These are phyloP conservation scores for Drosophila aldrichi DNA, from an alignment of 2,888 invertebrate genomes.

Conservation along the genomic window DNA sequence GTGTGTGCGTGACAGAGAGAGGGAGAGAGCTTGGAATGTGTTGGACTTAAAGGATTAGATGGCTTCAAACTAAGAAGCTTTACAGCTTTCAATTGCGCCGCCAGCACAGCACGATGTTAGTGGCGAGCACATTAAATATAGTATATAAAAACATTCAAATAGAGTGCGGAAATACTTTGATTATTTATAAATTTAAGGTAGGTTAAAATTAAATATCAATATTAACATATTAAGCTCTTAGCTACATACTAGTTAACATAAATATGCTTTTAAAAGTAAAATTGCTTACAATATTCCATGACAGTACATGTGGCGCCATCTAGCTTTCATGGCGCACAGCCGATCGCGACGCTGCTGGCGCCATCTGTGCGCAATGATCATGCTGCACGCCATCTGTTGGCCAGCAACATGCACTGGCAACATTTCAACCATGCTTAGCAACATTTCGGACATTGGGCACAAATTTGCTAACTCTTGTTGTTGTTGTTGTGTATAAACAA, in stretches of 20 bases:
- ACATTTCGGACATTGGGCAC: slow-evolving; percentile 39
- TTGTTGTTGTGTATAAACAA: slow-evolving; percentile 38
- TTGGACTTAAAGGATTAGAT: slow-evolving; percentile 46
- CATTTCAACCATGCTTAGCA: slow-evolving; percentile 17
- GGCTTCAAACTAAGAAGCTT: slow-evolving; percentile 48
- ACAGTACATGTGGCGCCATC: slow-evolving; percentile 33
- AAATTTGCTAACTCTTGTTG: slow-evolving; percentile 23
- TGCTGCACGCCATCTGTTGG: slow-evolving; percentile 51
- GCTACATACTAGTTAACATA: too few species aligned
- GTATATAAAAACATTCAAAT: neutral
- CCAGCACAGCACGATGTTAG: neutral
- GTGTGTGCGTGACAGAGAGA: neutral
- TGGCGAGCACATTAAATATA: neutral
- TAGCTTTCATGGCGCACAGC: neutral
- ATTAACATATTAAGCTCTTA: too few species aligned
- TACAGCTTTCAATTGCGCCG: slow-evolving; percentile 17
- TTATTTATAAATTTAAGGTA: neutral
- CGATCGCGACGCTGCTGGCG: slow-evolving; percentile 29
- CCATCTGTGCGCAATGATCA: slow-evolving; percentile 36
- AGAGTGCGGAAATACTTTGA: neutral
- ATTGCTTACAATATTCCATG: slow-evolving; percentile 23
- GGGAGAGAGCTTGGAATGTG: neutral
- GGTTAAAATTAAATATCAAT: too few species aligned
- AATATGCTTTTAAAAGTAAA: too few species aligned
- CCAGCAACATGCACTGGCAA: slow-evolving; percentile 39